Evolutionary conservation across 2,797 vertebrate species (phyloP).

Genomic region (Lophotriccus pileatus): DNA sequence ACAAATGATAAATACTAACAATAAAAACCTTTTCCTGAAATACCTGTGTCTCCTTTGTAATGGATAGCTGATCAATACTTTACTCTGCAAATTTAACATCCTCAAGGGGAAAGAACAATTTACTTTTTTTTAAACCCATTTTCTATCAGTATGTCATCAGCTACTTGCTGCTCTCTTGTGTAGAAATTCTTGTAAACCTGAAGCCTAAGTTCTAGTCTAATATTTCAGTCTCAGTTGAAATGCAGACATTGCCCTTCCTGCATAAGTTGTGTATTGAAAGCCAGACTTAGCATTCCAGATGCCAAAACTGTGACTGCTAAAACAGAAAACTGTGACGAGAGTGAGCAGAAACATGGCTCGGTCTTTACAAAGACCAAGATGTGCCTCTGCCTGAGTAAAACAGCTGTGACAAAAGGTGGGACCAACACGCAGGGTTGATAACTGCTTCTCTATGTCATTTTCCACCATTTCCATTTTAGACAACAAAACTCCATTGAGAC

Average conservation of each 20-base stretch:
- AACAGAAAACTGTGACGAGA: background rate
- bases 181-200: background rate
- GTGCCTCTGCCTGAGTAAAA: background rate
- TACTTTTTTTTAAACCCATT: background rate
- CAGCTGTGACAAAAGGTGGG: background rate
- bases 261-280: background rate
- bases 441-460: background rate
- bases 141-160: background rate
- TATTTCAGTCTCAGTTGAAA: background rate
- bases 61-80: background rate
- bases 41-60: background rate
- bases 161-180: background rate
- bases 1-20: background rate
- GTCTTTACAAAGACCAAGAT: background rate
- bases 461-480: background rate
- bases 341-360: background rate
- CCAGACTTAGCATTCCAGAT: background rate
- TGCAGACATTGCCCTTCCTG: background rate
- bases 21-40: background rate
- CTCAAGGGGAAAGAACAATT: background rate
- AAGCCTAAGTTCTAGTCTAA: background rate
- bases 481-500: background rate
- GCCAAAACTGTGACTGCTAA: too few relatives aligned
- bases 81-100: background rate
- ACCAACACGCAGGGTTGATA: accelerated